Percentiles rank a stretch among this genome's conserved stretches.
Conservation (phyloP, 2,888 invertebrate genomes). For the Rhagonycha fulva region DNA sequence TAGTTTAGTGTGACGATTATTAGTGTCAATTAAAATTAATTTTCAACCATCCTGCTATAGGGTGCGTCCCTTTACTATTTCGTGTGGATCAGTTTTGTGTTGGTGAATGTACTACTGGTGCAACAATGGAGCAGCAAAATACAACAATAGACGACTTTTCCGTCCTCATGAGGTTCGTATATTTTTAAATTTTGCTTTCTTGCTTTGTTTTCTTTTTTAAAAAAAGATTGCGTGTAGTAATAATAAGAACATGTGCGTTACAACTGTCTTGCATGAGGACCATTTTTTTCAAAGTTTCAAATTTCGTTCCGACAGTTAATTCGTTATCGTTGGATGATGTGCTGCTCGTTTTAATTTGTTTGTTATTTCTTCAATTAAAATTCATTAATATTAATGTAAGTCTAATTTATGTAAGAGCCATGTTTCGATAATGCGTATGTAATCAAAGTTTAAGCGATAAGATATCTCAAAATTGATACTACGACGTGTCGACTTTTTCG, state of each 20-base stretch:
- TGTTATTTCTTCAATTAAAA: constrained; percentile 26
- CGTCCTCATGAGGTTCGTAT: constrained; percentile 19
- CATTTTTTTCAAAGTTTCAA: constrained; percentile 4
- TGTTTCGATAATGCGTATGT: background rate
- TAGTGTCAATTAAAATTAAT: constrained; percentile 54
- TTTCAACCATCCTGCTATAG: constrained; percentile 52
- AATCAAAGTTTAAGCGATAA: background rate
- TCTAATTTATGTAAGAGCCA: background rate
- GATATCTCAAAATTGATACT: background rate
- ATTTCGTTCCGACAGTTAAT: constrained; percentile 6
- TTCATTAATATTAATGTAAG: constrained; percentile 29
- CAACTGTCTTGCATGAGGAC: constrained; percentile 8
- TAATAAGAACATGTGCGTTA: constrained; percentile 8
- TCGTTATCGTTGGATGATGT: background rate
- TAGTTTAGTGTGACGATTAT: constrained; percentile 35
- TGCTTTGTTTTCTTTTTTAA: background rate
- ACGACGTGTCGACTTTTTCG: background rate
- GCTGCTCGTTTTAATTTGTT: constrained; percentile 25
- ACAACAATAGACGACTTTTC: constrained; percentile 19
- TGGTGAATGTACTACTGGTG: background rate
- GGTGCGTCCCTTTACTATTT: constrained; percentile 34
- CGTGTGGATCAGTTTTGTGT: background rate
- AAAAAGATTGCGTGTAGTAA: background rate
- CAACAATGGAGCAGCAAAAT: constrained; percentile 16
- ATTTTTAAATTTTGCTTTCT: constrained; percentile 1